Conservation (phyloP, 2,888 invertebrate species). For the Ennomos fuscantarius region DNA sequence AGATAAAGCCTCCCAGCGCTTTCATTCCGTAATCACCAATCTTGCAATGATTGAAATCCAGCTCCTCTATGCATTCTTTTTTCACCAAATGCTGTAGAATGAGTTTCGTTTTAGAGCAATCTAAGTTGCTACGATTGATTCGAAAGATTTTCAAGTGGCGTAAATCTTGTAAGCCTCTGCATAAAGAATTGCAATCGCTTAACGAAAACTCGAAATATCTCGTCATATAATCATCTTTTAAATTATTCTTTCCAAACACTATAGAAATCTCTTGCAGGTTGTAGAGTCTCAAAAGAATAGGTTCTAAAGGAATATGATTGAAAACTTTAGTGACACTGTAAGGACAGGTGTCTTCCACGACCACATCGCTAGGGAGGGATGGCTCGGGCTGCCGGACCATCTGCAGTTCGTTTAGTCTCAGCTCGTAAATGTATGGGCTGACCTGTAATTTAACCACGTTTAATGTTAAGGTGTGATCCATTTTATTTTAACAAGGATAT, state of each 20-base stretch:
- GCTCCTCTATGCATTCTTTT: slow-evolving; percentile 80
- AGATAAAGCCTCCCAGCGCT: slow-evolving; percentile 86
- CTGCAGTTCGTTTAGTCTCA: slow-evolving; percentile 82
- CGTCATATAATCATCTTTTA: slow-evolving; percentile 81
- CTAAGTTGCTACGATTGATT: slow-evolving; percentile 86
- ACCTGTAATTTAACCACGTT: slow-evolving; percentile 54
- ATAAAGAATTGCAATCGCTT: slow-evolving; percentile 84
- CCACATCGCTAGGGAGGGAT: slow-evolving; percentile 53
- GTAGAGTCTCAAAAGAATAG: slow-evolving; percentile 79
- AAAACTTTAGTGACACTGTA: slow-evolving; percentile 71
- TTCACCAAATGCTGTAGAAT: slow-evolving; percentile 83
- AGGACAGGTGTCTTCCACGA: slow-evolving; percentile 67
- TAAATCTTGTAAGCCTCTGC: slow-evolving; percentile 78
- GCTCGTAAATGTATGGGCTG: slow-evolving; percentile 79
- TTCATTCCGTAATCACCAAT: slow-evolving; percentile 87
- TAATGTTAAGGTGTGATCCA: too few species aligned
- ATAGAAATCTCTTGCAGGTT: slow-evolving; percentile 81
- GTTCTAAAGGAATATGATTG: slow-evolving; percentile 86
- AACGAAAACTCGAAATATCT: slow-evolving; percentile 86
- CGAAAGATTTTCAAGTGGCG: slow-evolving; percentile 78
- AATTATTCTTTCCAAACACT: slow-evolving; percentile 73
- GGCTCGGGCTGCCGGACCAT: slow-evolving; percentile 80
- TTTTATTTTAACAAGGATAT: too few species aligned
- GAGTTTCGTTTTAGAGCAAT: slow-evolving; percentile 84
- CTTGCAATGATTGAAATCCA: slow-evolving; percentile 88